Conservation (phyloP, 2,797 vertebrate species). For the Hephaestus fuliginosus region DNA sequence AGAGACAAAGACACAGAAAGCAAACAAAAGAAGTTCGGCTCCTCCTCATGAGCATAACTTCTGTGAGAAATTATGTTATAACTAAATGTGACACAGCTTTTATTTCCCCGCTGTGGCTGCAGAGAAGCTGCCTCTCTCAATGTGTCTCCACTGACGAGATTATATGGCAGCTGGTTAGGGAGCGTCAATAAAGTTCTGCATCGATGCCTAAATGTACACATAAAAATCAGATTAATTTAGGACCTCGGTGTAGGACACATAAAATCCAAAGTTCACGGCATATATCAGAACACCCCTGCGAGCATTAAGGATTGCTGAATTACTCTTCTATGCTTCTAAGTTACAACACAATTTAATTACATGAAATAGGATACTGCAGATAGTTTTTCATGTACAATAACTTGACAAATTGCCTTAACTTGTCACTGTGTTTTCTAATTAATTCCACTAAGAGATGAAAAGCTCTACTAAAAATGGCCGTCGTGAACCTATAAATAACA, state of each 20-base stretch:
- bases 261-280: conserved; percentile 27
- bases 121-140: conserved; percentile 11
- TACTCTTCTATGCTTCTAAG: not conserved
- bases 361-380: conserved; percentile 29
- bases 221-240: conserved; percentile 45
- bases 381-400: conserved; percentile 24
- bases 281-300: not conserved
- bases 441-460: conserved; percentile 32
- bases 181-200: conserved; percentile 39
- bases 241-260: not conserved
- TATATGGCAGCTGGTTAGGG: conserved; percentile 30
- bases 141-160: conserved; percentile 34
- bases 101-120: conserved; percentile 19
- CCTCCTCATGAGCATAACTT: conserved; percentile 45
- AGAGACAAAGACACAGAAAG: conserved; percentile 1
- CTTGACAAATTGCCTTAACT: conserved; percentile 45
- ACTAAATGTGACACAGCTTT: conserved; percentile 62
- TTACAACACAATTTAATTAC: conserved; percentile 27
- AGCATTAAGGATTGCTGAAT: not conserved
- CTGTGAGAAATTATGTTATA: conserved; percentile 22
- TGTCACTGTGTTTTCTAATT: conserved; percentile 33
- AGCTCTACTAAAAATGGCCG: conserved; percentile 18
- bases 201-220: not conserved
- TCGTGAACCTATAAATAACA: conserved; percentile 59
- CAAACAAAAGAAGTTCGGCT: conserved; percentile 38